Conservation (phyloP, 2,113 vertebrate species). For the Plecotus auritus region DNA sequence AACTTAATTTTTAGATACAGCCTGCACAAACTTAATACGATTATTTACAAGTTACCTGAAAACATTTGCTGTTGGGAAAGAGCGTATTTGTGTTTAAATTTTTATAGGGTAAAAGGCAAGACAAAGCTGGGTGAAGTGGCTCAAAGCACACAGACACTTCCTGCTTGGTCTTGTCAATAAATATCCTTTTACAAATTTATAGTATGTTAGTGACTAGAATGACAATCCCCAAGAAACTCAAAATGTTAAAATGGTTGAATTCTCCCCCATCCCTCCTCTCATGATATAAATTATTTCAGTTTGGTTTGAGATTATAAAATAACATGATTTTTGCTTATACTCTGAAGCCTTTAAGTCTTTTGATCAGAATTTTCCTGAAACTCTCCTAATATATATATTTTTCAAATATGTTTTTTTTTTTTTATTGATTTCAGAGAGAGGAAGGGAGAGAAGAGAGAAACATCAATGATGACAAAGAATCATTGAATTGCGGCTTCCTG, state of each 20-base stretch:
- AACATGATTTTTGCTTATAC: background rate
- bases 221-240: background rate
- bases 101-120: background rate
- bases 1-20: background rate
- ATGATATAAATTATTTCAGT: constrained; percentile 31
- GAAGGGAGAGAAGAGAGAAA: no score
- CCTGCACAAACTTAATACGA: background rate
- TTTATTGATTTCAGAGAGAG: no score
- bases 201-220: constrained; percentile 13
- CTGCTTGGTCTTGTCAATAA: background rate
- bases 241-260: background rate
- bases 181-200: background rate
- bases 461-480: no score
- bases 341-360: background rate
- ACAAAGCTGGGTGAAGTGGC: background rate
- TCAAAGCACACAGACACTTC: background rate
- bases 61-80: background rate
- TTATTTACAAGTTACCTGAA: background rate
- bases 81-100: background rate
- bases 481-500: no score
- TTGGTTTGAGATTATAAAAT: constrained; percentile 4
- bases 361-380: constrained; percentile 13
- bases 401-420: no score
- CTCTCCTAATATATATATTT: background rate
- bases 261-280: background rate